A percentile compares a stretch with the other conserved stretches of the same genome.
phyloP scores from a whole-genome alignment of 2,113 vertebrate species.

The Rhegmatorhina hoffmannsi region DNA sequence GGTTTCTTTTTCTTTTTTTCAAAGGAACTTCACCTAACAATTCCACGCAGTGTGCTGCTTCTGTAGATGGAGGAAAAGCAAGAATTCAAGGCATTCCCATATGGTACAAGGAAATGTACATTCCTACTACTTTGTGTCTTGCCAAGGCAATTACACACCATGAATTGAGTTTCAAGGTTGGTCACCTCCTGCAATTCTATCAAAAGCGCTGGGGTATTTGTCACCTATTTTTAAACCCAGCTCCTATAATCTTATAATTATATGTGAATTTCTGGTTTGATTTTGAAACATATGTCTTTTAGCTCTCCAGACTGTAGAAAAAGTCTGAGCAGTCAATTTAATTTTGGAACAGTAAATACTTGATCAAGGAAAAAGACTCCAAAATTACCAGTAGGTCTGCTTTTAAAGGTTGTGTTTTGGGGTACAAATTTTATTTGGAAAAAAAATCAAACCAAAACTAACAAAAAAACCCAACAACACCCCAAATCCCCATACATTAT shows the following conservation, averaged over 20 bases:
- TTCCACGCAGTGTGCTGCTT: not conserved
- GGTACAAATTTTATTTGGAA: not conserved
- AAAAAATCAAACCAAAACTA: not conserved
- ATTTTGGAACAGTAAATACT: not conserved
- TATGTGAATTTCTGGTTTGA: not conserved
- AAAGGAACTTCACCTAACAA: constrained; percentile 5
- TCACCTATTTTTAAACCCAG: constrained; percentile 12
- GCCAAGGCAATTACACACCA: constrained; percentile 38
- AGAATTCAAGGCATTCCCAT: constrained; percentile 25
- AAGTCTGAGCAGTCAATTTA: constrained; percentile 16
- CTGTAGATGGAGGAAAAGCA: not conserved
- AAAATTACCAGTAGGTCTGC: not conserved
- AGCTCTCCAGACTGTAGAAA: not conserved
- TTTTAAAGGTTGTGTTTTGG: fast-evolving
- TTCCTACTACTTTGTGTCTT: constrained; percentile 33
- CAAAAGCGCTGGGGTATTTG: not conserved
- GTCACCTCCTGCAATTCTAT: constrained; percentile 24
- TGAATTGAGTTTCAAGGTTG: constrained; percentile 54
- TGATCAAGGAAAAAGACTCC: not conserved
- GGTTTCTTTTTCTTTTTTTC: not conserved
- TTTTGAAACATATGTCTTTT: constrained; percentile 19
- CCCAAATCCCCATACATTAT: not conserved
- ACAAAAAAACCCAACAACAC: not conserved
- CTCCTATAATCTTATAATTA: constrained; percentile 8
- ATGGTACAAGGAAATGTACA: not conserved